These are phyloP conservation scores for Athripsodes cinereus DNA, from an alignment of 2,888 invertebrate species.

Conservation along the genomic window DNA sequence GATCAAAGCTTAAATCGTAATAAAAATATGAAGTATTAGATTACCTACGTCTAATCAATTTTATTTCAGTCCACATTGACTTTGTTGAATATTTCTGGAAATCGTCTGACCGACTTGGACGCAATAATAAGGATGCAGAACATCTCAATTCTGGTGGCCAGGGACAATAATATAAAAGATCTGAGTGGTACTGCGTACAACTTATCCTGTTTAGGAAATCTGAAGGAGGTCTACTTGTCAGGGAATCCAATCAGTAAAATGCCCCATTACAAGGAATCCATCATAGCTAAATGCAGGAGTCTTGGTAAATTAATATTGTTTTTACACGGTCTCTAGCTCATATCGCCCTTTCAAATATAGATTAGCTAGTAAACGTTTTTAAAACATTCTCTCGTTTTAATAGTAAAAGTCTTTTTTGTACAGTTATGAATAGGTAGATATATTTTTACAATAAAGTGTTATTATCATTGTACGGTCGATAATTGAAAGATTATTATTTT, in stretches of 20 bases:
- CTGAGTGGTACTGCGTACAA: conserved; percentile 48
- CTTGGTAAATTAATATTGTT: conserved; percentile 42
- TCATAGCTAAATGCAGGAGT: conserved; percentile 56
- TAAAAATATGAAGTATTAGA: no score
- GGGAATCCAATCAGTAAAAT: conserved; percentile 60
- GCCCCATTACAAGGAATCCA: conserved; percentile 60
- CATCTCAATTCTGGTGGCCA: conserved; percentile 51
- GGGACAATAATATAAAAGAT: conserved; percentile 52
- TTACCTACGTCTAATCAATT: no score
- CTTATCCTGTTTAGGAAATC: conserved; percentile 48
- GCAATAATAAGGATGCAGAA: conserved; percentile 48
- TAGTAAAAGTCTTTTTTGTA: no score
- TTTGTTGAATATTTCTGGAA: conserved; percentile 58
- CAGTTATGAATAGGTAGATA: no score
- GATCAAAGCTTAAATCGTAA: no score
- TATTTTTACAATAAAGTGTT: no score
- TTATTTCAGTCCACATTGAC: conserved; percentile 49
- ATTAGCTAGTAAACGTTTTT: no score
- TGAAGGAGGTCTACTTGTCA: conserved; percentile 52
- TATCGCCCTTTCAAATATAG: no score
- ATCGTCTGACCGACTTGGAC: conserved; percentile 51
- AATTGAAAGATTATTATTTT: no score
- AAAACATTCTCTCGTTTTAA: no score
- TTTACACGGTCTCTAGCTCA: no score
- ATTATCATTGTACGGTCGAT: no score